These are phyloP conservation scores for Polydrusus tereticollis DNA, from an alignment of 2,888 invertebrate genomes.

Conservation along the genomic window DNA sequence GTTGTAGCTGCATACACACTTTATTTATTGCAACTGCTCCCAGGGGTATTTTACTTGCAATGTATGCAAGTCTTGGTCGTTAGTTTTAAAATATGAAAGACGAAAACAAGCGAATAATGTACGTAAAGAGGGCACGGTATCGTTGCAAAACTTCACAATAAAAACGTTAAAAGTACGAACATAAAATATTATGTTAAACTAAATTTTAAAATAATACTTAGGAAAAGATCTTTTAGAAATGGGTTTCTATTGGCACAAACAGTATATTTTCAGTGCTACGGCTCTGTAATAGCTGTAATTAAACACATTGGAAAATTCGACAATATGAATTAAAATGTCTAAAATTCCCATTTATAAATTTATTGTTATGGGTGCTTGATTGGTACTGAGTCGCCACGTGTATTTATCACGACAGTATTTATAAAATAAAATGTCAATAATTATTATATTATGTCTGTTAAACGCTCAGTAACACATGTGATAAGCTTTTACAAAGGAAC, in stretches of 20 bases:
- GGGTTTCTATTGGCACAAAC: too few relatives aligned
- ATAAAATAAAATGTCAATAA: conserved; percentile 34
- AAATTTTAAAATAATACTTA: too few relatives aligned
- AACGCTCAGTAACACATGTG: conserved; percentile 29
- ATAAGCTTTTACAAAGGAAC: conserved; percentile 31
- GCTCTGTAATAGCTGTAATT: too few relatives aligned
- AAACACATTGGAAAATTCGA: neutral
- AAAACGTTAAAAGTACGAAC: too few relatives aligned
- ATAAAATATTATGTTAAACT: too few relatives aligned
- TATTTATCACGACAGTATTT: conserved; percentile 20
- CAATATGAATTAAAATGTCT: neutral
- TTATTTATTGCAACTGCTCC: conserved; percentile 29
- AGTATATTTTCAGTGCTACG: too few relatives aligned
- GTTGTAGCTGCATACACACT: conserved; percentile 22
- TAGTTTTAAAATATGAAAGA: conserved; percentile 31
- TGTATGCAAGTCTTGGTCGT: conserved; percentile 27
- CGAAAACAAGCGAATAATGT: conserved; percentile 16
- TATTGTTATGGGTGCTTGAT: neutral
- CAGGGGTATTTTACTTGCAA: conserved; percentile 29
- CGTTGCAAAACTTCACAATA: neutral
- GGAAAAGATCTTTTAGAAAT: too few relatives aligned
- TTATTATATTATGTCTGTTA: conserved; percentile 36
- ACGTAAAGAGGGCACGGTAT: conserved; percentile 3
- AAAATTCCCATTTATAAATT: neutral
- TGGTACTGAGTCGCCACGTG: neutral